A percentile compares a stretch with the other conserved stretches of the same genome.
Evolutionary conservation across 1,140 invertebrate species (phyloP).

Genomic region (Nephila pilipes): DNA sequence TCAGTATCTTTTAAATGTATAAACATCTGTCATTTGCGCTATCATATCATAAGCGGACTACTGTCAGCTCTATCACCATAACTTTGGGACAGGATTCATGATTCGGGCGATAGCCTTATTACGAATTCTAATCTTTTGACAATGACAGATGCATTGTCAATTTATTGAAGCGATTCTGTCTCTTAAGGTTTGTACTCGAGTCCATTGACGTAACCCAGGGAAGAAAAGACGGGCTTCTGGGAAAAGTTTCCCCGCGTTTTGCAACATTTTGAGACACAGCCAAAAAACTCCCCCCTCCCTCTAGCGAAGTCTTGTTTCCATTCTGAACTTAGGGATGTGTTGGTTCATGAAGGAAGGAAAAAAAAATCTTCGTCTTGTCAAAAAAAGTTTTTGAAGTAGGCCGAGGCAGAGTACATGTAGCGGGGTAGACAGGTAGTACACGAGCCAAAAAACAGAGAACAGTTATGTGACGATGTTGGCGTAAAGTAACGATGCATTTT

Average conservation of each 20-base stretch:
- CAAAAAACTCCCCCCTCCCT: background rate
- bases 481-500: background rate
- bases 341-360: background rate
- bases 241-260: background rate
- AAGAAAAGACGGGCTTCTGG: conserved; percentile 24
- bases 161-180: conserved; percentile 8
- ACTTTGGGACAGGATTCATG: background rate
- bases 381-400: conserved; percentile 2
- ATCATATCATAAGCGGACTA: background rate
- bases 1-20: background rate
- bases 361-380: background rate
- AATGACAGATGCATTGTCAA: conserved; percentile 28
- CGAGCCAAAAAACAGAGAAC: background rate
- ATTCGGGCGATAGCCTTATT: background rate
- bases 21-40: background rate
- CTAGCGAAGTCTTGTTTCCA: background rate
- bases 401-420: conserved; percentile 37
- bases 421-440: background rate
- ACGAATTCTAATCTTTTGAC: background rate
- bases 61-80: background rate
- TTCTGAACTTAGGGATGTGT: conserved; percentile 18
- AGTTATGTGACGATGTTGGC: background rate
- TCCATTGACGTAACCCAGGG: conserved; percentile 23
- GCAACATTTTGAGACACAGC: conserved; percentile 1
- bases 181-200: conserved; percentile 12